Percentiles rank a stretch among this genome's conserved stretches.
Conservation (phyloP, 2,113 vertebrate genomes). For the Lutjanus erythropterus region DNA sequence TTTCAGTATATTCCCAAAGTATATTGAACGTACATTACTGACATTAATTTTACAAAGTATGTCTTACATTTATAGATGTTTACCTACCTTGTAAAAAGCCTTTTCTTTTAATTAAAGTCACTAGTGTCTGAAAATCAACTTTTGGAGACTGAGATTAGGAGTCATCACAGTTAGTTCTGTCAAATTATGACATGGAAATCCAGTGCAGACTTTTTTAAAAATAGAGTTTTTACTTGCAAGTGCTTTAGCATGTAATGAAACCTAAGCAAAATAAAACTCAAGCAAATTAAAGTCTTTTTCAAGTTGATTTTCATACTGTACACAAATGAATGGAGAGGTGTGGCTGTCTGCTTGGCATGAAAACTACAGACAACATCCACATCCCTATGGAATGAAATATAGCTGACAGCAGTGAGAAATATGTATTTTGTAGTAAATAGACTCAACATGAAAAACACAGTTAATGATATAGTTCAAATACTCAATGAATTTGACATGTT, state of each 20-base stretch:
- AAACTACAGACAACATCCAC: too few species aligned
- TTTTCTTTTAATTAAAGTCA: background rate
- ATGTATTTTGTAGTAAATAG: background rate
- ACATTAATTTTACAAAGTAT: too few species aligned
- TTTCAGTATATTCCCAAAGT: too few species aligned
- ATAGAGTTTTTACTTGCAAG: background rate
- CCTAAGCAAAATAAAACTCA: background rate
- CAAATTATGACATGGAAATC: background rate
- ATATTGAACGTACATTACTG: too few species aligned
- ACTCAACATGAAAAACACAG: background rate
- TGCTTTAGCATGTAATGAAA: too few species aligned
- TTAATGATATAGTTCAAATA: background rate
- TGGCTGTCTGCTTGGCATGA: too few species aligned
- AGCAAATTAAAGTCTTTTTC: background rate
- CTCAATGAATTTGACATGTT: background rate
- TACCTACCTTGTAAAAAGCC: background rate
- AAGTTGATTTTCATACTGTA: background rate
- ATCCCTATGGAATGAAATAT: background rate
- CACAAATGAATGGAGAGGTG: background rate
- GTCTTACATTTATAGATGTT: background rate
- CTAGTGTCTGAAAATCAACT: background rate
- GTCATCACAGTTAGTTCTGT: background rate
- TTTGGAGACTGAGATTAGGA: background rate
- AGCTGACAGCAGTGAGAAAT: background rate
- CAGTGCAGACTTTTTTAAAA: background rate